A percentile compares a stretch with the other conserved stretches of the same genome.
Evolutionary conservation across 2,113 vertebrate species (phyloP).

Genomic region (Nannobrachium achirus): DNA sequence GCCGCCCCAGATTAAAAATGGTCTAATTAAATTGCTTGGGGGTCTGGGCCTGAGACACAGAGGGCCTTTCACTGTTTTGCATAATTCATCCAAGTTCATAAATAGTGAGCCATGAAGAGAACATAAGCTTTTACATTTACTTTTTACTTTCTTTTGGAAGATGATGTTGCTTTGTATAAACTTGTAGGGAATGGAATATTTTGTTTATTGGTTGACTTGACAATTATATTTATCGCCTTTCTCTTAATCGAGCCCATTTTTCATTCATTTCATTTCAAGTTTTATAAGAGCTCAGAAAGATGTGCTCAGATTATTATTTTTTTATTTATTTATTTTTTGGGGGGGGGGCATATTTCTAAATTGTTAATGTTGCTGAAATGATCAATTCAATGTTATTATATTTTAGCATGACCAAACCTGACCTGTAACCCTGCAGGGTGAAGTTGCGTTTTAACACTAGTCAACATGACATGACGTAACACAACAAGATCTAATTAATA

Average conservation of each 20-base stretch:
- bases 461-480: constrained; percentile 51
- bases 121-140: background rate
- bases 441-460: constrained; percentile 45
- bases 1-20: no score
- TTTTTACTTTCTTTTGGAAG: background rate
- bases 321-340: no score
- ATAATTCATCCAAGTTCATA: constrained; percentile 5
- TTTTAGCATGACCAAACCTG: constrained; percentile 16
- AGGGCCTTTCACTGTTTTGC: background rate
- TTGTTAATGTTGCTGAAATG: constrained; percentile 6
- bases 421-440: constrained; percentile 34
- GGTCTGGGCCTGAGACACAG: background rate
- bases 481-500: constrained; percentile 65
- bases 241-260: background rate
- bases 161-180: background rate
- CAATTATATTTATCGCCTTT: background rate
- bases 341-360: no score
- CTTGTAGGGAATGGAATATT: background rate
- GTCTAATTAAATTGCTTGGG: background rate
- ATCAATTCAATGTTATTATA: constrained; percentile 25
- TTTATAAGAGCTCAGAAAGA: no score
- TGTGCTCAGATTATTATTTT: no score
- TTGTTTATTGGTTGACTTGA: background rate
- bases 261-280: background rate
- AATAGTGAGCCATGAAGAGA: background rate